These are phyloP conservation scores for Drosophila colorata DNA, from an alignment of 2,888 invertebrate species.

Conservation along the genomic window DNA sequence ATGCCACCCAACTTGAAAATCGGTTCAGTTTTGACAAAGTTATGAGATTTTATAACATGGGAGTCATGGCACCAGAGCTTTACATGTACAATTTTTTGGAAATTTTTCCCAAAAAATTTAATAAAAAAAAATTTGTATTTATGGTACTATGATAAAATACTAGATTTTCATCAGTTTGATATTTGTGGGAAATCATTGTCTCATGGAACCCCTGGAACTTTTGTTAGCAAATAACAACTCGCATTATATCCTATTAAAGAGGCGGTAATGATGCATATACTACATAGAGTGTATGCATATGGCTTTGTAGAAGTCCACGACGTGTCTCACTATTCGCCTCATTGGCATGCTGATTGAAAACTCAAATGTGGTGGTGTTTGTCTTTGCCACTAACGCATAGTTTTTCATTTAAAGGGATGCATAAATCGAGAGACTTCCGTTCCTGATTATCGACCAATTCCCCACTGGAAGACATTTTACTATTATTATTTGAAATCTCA, in stretches of 20 bases:
- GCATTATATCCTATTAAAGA: constrained; percentile 49
- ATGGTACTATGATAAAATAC: no score
- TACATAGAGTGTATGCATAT: background rate
- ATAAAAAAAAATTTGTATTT: no score
- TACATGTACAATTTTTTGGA: no score
- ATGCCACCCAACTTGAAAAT: no score
- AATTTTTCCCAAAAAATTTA: no score
- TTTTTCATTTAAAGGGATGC: constrained; percentile 60
- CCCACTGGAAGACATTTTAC: constrained; percentile 35
- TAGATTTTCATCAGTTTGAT: constrained; percentile 1
- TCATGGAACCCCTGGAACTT: background rate
- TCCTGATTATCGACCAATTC: constrained; percentile 63
- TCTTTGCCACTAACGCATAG: constrained; percentile 48
- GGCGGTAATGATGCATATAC: constrained; percentile 65
- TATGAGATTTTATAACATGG: no score
- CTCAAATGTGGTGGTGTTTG: constrained; percentile 62
- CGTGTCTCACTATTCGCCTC: constrained; percentile 79
- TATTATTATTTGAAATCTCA: constrained; percentile 26
- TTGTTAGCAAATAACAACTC: constrained; percentile 10
- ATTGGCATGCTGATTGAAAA: constrained; percentile 80
- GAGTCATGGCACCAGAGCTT: no score
- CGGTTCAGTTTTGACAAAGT: no score
- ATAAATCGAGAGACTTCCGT: constrained; percentile 78
- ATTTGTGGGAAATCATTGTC: constrained; percentile 37
- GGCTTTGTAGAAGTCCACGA: constrained; percentile 24